Conservation (phyloP, 2,888 invertebrate genomes). For the Cataglyphis albicans region DNA sequence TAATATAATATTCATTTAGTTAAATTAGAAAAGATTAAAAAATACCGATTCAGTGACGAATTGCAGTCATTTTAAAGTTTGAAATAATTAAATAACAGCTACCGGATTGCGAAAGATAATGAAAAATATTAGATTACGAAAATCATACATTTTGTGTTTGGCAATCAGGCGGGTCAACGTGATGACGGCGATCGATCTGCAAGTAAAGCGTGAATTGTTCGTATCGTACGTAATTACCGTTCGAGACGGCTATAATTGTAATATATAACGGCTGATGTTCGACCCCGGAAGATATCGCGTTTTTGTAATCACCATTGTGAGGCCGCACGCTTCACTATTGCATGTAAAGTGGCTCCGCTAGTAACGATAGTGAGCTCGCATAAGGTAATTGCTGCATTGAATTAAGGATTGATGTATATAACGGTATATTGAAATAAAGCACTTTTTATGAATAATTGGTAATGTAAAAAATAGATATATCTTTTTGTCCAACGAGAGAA, state of each 20-base stretch:
- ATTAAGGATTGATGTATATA: slow-evolving; percentile 20
- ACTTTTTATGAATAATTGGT: neutral
- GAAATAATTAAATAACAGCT: neutral
- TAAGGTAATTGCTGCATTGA: slow-evolving; percentile 30
- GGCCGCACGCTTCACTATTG: slow-evolving; percentile 39
- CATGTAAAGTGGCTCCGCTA: slow-evolving; percentile 38
- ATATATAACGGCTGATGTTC: slow-evolving; percentile 66
- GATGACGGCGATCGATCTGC: slow-evolving; percentile 50
- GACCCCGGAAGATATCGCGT: slow-evolving; percentile 67
- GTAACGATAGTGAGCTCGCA: neutral
- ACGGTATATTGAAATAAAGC: neutral
- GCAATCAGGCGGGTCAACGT: neutral
- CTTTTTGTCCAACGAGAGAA: neutral
- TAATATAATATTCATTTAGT: too few relatives aligned
- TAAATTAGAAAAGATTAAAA: too few relatives aligned
- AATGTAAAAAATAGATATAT: neutral
- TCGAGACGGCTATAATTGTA: slow-evolving; percentile 58
- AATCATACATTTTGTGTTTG: neutral
- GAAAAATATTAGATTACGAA: neutral
- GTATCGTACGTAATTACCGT: slow-evolving; percentile 61
- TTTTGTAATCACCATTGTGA: slow-evolving; percentile 73
- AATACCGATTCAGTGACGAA: too few relatives aligned
- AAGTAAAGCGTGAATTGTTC: slow-evolving; percentile 40
- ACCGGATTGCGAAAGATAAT: neutral
- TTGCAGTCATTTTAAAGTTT: neutral